phyloP scores from a whole-genome alignment of 2,113 vertebrate genomes.

The Pseudolaguvia tuberculata region DNA sequence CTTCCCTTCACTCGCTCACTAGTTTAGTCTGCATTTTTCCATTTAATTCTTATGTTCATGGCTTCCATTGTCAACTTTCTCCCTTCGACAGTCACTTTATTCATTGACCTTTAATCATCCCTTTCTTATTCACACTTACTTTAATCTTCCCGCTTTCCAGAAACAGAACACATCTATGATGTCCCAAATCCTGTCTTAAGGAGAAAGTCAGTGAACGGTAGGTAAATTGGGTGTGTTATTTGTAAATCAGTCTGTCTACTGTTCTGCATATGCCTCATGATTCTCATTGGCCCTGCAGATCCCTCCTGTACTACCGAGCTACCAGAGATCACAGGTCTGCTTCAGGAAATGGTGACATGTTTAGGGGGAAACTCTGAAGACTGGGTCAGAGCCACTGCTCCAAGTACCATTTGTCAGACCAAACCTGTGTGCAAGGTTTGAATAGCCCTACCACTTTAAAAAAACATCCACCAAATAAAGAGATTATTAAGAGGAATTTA shows the following conservation, averaged over 20 bases:
- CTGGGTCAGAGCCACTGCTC: slow-evolving; percentile 10
- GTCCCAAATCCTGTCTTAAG: slow-evolving; percentile 58
- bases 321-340: slow-evolving; percentile 19
- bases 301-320: slow-evolving; percentile 2
- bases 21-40: too few relatives aligned
- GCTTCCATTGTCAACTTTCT: too few relatives aligned
- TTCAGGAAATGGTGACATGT: slow-evolving; percentile 49
- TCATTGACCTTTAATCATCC: too few relatives aligned
- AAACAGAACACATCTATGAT: slow-evolving; percentile 62
- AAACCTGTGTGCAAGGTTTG: background rate
- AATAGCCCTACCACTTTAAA: too few relatives aligned
- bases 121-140: background rate
- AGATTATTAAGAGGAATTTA: too few relatives aligned
- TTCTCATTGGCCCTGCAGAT: slow-evolving; percentile 50
- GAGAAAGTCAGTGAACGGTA: slow-evolving; percentile 49
- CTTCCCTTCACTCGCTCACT: too few relatives aligned
- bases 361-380: slow-evolving; percentile 19
- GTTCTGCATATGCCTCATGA: background rate
- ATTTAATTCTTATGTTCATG: too few relatives aligned
- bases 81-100: too few relatives aligned
- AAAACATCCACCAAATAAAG: too few relatives aligned
- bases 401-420: background rate
- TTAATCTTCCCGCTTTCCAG: slow-evolving; percentile 36
- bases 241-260: background rate
- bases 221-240: slow-evolving; percentile 8